These are phyloP conservation scores for Cyclargus thomasi DNA, from an alignment of 1,140 invertebrate species.

Conservation along the genomic window DNA sequence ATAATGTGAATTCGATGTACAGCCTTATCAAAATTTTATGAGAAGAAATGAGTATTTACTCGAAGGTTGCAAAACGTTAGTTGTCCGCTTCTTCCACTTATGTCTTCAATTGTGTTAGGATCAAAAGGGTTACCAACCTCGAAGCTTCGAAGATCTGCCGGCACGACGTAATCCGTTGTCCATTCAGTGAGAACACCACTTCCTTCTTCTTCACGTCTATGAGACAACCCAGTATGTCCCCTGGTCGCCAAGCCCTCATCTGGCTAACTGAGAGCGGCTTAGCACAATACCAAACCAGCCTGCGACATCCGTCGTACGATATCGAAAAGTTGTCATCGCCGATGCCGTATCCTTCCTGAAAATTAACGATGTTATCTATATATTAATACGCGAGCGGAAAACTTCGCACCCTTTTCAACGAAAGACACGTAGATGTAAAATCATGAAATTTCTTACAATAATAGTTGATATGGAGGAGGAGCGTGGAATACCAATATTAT, in stretches of 20 bases:
- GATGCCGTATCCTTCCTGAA: conserved; percentile 94
- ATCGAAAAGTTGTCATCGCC: conserved; percentile 94
- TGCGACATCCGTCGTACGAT: conserved; percentile 93
- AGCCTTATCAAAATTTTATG: too few relatives aligned
- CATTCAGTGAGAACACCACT: conserved; percentile 91
- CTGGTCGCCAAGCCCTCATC: conserved; percentile 85
- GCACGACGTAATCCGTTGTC: conserved; percentile 80
- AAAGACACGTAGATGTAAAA: too few relatives aligned
- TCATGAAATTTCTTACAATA: too few relatives aligned
- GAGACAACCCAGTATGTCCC: conserved; percentile 90
- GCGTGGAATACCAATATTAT: too few relatives aligned
- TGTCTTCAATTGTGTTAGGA: too few relatives aligned
- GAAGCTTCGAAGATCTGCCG: conserved; percentile 86
- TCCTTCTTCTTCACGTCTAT: conserved; percentile 84
- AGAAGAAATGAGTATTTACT: too few relatives aligned
- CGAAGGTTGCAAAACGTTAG: too few relatives aligned
- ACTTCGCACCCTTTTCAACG: too few relatives aligned
- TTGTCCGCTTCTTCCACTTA: too few relatives aligned
- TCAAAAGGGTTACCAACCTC: conserved; percentile 78
- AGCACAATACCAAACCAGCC: conserved; percentile 92
- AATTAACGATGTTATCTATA: neutral
- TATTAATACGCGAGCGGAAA: too few relatives aligned
- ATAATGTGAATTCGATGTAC: too few relatives aligned
- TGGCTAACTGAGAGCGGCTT: conserved; percentile 78
- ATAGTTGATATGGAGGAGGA: too few relatives aligned